Evolutionary conservation across 2,888 invertebrate species (phyloP).

Genomic region (Xylocampa areola): DNA sequence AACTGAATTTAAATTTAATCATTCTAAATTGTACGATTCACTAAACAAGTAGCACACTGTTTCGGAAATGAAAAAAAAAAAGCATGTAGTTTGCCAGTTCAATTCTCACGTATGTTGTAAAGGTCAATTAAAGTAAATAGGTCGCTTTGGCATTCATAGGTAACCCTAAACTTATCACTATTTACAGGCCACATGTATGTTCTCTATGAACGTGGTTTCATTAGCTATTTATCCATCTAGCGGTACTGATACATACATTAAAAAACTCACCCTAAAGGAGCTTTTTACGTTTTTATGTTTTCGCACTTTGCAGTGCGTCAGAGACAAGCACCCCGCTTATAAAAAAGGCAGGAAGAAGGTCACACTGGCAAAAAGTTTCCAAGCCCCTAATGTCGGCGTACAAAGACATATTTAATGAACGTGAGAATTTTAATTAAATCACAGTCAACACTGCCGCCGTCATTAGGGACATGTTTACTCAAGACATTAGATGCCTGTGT

Average conservation of each 20-base stretch:
- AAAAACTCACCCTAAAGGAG: constrained; percentile 33
- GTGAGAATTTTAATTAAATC: constrained; percentile 62
- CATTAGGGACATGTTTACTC: constrained; percentile 59
- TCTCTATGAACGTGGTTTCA: constrained; percentile 14
- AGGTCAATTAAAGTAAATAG: constrained; percentile 52
- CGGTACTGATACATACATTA: constrained; percentile 30
- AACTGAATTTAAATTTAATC: constrained; percentile 11
- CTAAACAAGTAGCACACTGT: constrained; percentile 23
- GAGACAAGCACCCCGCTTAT: constrained; percentile 42
- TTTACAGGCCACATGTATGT: constrained; percentile 19
- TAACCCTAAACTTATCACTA: constrained; percentile 43
- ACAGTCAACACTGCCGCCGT: constrained; percentile 48
- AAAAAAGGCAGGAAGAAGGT: constrained; percentile 51
- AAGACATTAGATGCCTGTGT: constrained; percentile 57
- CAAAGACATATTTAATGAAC: constrained; percentile 53
- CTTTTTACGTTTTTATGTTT: constrained; percentile 44
- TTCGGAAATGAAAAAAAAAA: constrained; percentile 30
- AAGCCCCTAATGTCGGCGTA: constrained; percentile 41
- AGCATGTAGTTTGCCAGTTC: constrained; percentile 30
- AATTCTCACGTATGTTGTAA: constrained; percentile 36
- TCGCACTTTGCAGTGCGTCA: constrained; percentile 47
- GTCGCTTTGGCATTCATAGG: constrained; percentile 39
- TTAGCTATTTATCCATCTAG: constrained; percentile 29
- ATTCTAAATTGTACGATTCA: constrained; percentile 31
- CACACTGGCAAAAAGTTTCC: constrained; percentile 47